Evolutionary conservation across 2,888 invertebrate genomes (phyloP).

Genomic region (Erebia aethiops): DNA sequence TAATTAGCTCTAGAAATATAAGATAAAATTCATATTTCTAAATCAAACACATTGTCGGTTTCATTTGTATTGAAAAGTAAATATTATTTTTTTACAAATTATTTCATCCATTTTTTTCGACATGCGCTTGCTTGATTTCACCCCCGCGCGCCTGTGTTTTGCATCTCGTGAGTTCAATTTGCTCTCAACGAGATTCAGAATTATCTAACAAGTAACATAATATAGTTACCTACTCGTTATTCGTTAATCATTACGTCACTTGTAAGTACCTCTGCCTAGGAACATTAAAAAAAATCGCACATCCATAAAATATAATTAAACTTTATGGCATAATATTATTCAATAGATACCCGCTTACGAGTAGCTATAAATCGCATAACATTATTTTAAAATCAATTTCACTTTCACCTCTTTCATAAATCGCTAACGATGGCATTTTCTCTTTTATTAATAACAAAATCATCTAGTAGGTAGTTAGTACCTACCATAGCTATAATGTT

Average conservation of each 20-base stretch:
- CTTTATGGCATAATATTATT: conserved; percentile 16
- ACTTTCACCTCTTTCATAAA: conserved; percentile 47
- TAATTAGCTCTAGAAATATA: too few relatives aligned
- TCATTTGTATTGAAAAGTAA: too few relatives aligned
- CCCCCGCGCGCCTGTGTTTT: too few relatives aligned
- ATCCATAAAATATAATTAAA: conserved; percentile 7
- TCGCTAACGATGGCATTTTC: conserved; percentile 19
- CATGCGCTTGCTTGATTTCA: too few relatives aligned
- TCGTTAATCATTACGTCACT: conserved; percentile 8
- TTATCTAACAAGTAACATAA: not conserved
- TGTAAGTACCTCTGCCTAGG: not conserved
- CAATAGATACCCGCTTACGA: conserved; percentile 11
- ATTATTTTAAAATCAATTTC: conserved; percentile 46
- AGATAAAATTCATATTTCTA: too few relatives aligned
- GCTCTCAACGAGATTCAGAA: not conserved
- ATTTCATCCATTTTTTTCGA: too few relatives aligned
- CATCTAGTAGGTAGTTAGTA: not conserved
- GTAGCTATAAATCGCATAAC: conserved; percentile 29
- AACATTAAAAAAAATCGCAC: not conserved
- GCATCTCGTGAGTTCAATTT: too few relatives aligned
- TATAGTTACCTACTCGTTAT: not conserved
- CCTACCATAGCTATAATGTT: not conserved
- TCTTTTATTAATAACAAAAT: conserved; percentile 3
- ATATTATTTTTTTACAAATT: too few relatives aligned
- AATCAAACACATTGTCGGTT: too few relatives aligned